Percentiles rank a stretch among this genome's conserved stretches.
These are phyloP conservation scores for Linnaemya tessellans DNA, from an alignment of 2,888 invertebrate species.

Conservation along the genomic window DNA sequence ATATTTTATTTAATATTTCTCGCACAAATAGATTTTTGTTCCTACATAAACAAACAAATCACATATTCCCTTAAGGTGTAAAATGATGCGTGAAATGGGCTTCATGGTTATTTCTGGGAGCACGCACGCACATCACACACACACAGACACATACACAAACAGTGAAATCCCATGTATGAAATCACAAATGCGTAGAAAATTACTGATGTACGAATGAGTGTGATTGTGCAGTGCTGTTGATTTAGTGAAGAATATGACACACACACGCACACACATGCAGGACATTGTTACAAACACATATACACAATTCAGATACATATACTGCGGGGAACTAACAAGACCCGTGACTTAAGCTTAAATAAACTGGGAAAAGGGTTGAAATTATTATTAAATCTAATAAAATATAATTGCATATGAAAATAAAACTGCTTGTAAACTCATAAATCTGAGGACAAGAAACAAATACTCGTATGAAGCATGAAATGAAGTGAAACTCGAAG, in stretches of 20 bases:
- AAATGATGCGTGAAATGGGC: slow-evolving; percentile 71
- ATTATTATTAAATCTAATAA: slow-evolving; percentile 71
- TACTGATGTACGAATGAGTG: slow-evolving; percentile 29
- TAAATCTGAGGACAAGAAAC: slow-evolving; percentile 56
- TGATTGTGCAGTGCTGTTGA: slow-evolving; percentile 32
- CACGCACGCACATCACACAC: slow-evolving; percentile 3
- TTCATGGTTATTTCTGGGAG: slow-evolving; percentile 30
- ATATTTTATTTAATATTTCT: slow-evolving; percentile 34
- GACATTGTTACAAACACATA: background rate
- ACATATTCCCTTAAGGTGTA: slow-evolving; percentile 66
- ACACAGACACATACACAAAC: background rate
- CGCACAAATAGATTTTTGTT: slow-evolving; percentile 28
- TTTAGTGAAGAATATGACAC: slow-evolving; percentile 33
- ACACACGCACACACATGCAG: background rate
- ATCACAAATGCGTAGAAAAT: slow-evolving; percentile 64
- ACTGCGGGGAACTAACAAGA: slow-evolving; percentile 47
- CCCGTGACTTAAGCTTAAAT: slow-evolving; percentile 1
- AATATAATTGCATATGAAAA: slow-evolving; percentile 70
- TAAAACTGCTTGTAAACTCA: slow-evolving; percentile 55
- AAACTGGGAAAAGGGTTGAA: slow-evolving; percentile 60
- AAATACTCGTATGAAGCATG: slow-evolving; percentile 25
- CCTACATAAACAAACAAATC: slow-evolving; percentile 43
- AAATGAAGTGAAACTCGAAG: slow-evolving; percentile 8
- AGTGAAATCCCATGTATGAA: slow-evolving; percentile 30
- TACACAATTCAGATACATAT: slow-evolving; percentile 26